Percentiles rank a stretch among this genome's conserved stretches.
Conservation (phyloP, 2,113 vertebrate species). For the Notiomystis cincta region DNA sequence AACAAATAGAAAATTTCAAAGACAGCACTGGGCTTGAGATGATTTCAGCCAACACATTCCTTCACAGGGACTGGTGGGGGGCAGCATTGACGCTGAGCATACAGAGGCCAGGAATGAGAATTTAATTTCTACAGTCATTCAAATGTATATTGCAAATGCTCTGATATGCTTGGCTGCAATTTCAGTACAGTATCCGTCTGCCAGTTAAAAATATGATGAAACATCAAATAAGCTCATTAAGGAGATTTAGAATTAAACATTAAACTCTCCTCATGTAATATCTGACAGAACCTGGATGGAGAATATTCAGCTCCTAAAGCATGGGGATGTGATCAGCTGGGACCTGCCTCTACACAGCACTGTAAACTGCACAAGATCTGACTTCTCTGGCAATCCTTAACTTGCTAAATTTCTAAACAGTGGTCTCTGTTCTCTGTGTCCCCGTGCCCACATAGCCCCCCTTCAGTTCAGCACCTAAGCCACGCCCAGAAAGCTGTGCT, state of each 20-base stretch:
- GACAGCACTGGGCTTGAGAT: neutral
- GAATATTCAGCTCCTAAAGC: neutral
- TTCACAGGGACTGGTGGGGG: neutral
- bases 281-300: neutral
- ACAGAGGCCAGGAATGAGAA: neutral
- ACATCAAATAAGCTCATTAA: neutral
- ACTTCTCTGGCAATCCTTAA: neutral
- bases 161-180: neutral
- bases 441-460: fast-evolving
- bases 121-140: fast-evolving
- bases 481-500: neutral
- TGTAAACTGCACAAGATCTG: neutral
- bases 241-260: neutral
- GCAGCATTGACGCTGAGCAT: neutral
- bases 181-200: neutral
- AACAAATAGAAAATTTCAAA: neutral
- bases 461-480: neutral
- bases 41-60: neutral
- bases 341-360: neutral
- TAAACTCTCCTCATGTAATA: neutral
- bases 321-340: fast-evolving
- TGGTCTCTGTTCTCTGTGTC: neutral
- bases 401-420: neutral
- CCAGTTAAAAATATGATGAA: neutral
- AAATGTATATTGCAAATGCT: neutral